phyloP scores from a whole-genome alignment of 2,888 invertebrate species.

The Spatulosminthurus flaviceps region DNA sequence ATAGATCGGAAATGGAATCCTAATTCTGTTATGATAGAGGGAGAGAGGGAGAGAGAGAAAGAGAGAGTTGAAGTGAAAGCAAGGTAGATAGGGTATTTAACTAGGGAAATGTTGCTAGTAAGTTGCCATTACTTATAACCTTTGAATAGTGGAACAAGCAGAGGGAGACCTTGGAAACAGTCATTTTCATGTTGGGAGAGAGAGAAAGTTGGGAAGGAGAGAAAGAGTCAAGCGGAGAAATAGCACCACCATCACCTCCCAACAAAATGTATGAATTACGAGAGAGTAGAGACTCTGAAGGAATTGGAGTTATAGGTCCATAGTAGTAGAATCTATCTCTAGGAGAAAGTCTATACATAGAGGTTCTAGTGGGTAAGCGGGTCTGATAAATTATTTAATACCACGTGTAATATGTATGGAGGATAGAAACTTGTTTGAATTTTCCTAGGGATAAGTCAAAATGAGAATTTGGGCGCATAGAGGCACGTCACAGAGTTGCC shows the following conservation, averaged over 20 bases:
- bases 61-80: not conserved
- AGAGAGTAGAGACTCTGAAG: too few species aligned
- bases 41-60: not conserved
- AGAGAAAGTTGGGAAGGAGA: not conserved
- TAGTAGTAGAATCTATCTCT: not conserved
- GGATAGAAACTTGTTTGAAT: conserved; percentile 34
- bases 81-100: too few species aligned
- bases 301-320: too few species aligned
- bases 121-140: too few species aligned
- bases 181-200: not conserved
- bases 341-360: not conserved
- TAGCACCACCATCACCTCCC: not conserved
- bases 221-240: not conserved
- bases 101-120: too few species aligned
- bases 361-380: not conserved
- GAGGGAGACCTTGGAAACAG: too few species aligned
- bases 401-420: conserved; percentile 1
- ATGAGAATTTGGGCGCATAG: not conserved
- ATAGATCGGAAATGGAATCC: conserved; percentile 34
- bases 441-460: conserved; percentile 20
- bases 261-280: conserved; percentile 8
- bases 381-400: conserved; percentile 40
- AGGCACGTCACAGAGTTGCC: too few species aligned
- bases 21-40: conserved; percentile 34
- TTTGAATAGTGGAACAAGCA: too few species aligned